Base-by-base conservation (phyloP, 2,888 invertebrate genomes). In the Trichopoda pennipes region DNA sequence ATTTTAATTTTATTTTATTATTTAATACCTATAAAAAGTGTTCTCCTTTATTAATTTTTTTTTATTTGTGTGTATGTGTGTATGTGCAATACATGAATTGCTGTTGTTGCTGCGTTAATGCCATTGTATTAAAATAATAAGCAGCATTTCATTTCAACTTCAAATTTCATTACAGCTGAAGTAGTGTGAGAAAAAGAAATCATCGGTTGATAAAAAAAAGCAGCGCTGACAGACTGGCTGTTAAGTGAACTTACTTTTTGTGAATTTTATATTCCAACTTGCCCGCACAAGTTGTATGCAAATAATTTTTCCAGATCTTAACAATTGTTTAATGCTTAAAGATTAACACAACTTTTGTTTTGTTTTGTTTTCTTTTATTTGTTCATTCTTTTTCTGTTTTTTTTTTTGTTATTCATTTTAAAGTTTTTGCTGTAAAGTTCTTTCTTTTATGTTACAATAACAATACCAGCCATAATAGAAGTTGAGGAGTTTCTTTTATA, bases 301-400 rank as follows among this genome's bases (percentile, higher is more conserved):
- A 82, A 82, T 79, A 76, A 63, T 79, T 78, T 72, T 60, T 56
- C 38, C 82, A 76, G 68, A 79, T 79, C 79, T 82, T 73, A 82
- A 68, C 79, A 82, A 82, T 79, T 75, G 70, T 79, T 82, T 79
- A 82, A 82, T 82, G 72, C 75, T 72, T 56, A 78, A 76, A 82
- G 79, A 79, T 82, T 82, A 76, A 76, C 75, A 78, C 58, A 81
- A 73, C 68, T 77, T 81, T 73, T 77, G 42, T 56, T 38, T 12
- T 38, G 61, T 44, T 63, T 9, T 23, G 16, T 17, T 16, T 32
- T 28, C 3, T 28, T 28, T 28, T 28, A 28, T 49, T 51, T 35
- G 9, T 7, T 10, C 9, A 61, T 77, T 76, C 73, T 10, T 35
- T 61, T 77, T 76, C 73, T 77, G 42, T 49, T 66, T 35, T 23